Evolutionary conservation across 2,888 invertebrate genomes (phyloP).

Genomic region (Buathra laborator): DNA sequence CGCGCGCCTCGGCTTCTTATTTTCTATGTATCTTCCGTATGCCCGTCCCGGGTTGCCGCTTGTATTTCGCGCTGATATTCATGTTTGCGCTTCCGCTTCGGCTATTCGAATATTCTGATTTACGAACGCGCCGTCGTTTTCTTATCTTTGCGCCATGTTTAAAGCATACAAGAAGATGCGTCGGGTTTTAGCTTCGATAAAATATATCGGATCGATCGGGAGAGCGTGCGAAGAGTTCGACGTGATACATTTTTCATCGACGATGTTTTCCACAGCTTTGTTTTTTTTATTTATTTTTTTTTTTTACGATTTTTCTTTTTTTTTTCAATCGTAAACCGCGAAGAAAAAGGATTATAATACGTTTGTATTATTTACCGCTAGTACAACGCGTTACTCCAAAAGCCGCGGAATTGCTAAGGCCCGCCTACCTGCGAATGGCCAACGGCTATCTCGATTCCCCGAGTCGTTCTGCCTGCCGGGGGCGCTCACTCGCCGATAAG

Average conservation of each 20-base stretch:
- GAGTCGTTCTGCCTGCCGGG: constrained; percentile 12
- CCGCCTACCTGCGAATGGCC: constrained; percentile 48
- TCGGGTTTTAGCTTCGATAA: not conserved
- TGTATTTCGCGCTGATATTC: constrained; percentile 57
- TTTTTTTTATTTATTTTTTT: no score
- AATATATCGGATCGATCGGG: constrained; percentile 4
- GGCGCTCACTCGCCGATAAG: constrained; percentile 70
- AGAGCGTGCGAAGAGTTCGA: not conserved
- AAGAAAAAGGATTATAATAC: not conserved
- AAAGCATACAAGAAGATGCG: constrained; percentile 11
- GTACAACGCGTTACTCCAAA: not conserved
- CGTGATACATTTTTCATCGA: constrained; percentile 1
- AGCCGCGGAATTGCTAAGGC: constrained; percentile 15
- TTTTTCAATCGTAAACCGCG: not conserved
- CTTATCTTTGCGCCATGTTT: constrained; percentile 39
- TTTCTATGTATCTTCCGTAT: constrained; percentile 49
- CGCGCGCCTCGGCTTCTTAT: constrained; percentile 39
- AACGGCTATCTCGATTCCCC: constrained; percentile 52
- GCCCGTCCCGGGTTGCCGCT: constrained; percentile 19
- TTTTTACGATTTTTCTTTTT: not conserved
- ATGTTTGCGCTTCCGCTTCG: constrained; percentile 59
- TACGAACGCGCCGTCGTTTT: constrained; percentile 38
- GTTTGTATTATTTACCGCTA: not conserved
- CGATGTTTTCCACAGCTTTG: not conserved
- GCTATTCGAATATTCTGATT: constrained; percentile 61